Evolutionary conservation across 2,113 vertebrate species (phyloP).

Genomic region (Actenoides hombroni): DNA sequence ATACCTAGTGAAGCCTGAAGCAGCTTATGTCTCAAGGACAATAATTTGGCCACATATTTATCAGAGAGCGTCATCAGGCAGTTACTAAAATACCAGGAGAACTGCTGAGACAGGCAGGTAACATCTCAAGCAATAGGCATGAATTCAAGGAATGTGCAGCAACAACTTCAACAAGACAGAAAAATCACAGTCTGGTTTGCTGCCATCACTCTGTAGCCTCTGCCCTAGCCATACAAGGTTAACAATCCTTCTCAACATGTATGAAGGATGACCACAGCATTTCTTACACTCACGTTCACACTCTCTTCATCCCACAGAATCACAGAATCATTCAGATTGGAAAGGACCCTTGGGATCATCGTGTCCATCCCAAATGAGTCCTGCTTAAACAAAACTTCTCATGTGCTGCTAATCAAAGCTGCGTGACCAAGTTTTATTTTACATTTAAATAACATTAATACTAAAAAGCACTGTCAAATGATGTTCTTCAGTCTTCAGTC

Average conservation of each 20-base stretch:
- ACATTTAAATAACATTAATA: neutral
- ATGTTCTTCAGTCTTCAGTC: neutral
- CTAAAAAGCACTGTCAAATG: neutral
- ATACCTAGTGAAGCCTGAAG: neutral
- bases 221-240: neutral
- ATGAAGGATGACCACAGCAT: neutral
- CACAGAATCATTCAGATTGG: too few relatives aligned
- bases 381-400: neutral
- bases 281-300: neutral
- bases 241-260: neutral
- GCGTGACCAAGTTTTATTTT: neutral
- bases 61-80: neutral
- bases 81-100: neutral
- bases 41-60: neutral
- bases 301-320: neutral
- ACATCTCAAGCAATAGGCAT: neutral
- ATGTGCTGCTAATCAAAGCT: neutral
- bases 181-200: neutral
- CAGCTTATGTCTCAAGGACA: neutral
- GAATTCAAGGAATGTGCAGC: neutral
- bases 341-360: too few relatives aligned
- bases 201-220: neutral
- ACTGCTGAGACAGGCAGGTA: neutral
- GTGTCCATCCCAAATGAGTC: neutral
- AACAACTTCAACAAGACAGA: neutral